phyloP scores from a whole-genome alignment of 2,797 vertebrate genomes.

The Pogoniulus pusillus region DNA sequence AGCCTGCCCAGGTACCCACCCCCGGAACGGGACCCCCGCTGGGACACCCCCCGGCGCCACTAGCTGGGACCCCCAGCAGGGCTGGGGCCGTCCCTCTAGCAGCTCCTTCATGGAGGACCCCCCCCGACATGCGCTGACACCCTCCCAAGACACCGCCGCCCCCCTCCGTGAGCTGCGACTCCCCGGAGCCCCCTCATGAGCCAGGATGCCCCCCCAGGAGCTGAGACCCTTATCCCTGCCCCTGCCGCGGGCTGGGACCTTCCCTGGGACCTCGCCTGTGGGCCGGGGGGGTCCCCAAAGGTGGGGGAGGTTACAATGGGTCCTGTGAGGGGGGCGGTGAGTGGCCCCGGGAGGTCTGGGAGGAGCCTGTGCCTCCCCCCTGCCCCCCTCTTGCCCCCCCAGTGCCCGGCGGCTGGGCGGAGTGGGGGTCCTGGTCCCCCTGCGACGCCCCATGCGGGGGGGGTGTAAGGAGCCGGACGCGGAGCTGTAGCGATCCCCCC shows the following conservation, averaged over 20 bases:
- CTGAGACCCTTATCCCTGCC: neutral
- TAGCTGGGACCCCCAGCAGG: neutral
- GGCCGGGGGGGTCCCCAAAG: neutral
- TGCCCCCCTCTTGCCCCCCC: neutral
- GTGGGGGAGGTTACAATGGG: neutral
- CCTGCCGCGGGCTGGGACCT: neutral
- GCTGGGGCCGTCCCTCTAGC: no score
- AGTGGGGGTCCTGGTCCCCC: slow-evolving; percentile 84
- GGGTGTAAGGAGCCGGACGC: slow-evolving; percentile 77
- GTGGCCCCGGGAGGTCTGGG: no score
- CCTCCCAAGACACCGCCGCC: neutral
- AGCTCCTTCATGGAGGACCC: no score
- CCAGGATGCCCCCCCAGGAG: neutral
- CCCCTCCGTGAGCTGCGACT: no score
- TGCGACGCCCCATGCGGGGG: slow-evolving; percentile 84
- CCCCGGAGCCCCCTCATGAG: neutral
- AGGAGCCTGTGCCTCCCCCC: neutral
- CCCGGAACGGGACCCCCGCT: neutral
- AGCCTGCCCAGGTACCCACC: slow-evolving; percentile 84
- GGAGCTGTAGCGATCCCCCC: slow-evolving; percentile 84
- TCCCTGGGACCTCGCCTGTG: no score
- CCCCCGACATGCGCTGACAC: neutral
- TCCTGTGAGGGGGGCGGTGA: neutral
- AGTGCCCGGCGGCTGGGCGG: slow-evolving; percentile 85
- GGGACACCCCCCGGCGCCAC: no score